Evolutionary conservation across 2,797 vertebrate genomes (phyloP).

Genomic region (Mus spretus): DNA sequence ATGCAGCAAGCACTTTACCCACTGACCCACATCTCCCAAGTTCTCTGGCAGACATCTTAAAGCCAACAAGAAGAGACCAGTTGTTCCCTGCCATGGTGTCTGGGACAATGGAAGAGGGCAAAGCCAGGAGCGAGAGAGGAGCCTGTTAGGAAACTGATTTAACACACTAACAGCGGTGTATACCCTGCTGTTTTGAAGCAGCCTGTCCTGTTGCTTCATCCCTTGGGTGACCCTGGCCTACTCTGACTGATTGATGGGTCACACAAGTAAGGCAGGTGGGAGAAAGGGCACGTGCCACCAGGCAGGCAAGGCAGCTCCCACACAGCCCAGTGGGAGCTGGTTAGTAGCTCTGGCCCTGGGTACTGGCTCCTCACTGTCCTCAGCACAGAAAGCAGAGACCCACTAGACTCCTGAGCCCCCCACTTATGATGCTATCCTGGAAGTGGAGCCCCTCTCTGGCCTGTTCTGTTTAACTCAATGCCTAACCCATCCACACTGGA

Average conservation of each 20-base stretch:
- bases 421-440: neutral
- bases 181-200: slow-evolving; percentile 77
- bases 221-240: slow-evolving; percentile 13
- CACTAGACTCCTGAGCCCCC: neutral
- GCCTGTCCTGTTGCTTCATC: neutral
- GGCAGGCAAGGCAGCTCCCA: fast-evolving
- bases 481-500: neutral
- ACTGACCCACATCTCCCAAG: slow-evolving; percentile 27
- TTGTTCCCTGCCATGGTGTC: slow-evolving; percentile 85
- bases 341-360: no score
- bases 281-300: fast-evolving
- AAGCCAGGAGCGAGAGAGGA: slow-evolving; percentile 78
- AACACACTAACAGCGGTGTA: slow-evolving; percentile 36
- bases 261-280: neutral
- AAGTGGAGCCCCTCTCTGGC: neutral
- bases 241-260: slow-evolving; percentile 47
- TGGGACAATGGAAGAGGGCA: slow-evolving; percentile 80
- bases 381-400: neutral
- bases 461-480: neutral
- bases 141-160: slow-evolving; percentile 88
- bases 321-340: fast-evolving
- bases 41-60: slow-evolving; percentile 84
- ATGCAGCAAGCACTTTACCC: neutral
- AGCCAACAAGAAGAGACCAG: slow-evolving; percentile 88
- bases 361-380: neutral